Conservation (phyloP, 2,113 vertebrate genomes). For the Ahaetulla prasina region DNA sequence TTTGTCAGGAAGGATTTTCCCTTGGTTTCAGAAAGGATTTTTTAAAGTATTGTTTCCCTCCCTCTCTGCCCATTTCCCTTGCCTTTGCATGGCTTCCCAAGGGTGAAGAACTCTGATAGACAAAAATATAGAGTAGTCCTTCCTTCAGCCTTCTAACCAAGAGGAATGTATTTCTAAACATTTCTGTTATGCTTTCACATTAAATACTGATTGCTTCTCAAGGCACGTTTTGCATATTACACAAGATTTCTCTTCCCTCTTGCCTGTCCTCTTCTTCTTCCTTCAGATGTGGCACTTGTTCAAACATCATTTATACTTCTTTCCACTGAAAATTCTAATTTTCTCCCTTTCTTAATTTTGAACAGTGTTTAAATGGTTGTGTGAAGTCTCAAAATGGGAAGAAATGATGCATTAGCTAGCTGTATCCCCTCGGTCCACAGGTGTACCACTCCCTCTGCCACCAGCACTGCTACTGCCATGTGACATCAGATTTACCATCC, state of each 20-base stretch:
- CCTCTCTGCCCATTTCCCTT: not conserved
- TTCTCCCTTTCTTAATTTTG: not conserved
- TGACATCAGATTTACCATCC: not conserved
- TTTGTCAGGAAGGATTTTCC: constrained; percentile 33
- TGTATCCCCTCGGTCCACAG: not conserved
- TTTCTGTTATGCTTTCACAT: constrained; percentile 2
- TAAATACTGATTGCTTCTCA: not conserved
- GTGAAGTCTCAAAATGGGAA: not conserved
- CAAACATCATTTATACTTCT: not conserved
- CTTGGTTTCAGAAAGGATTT: constrained; percentile 5
- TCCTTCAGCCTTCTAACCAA: not conserved
- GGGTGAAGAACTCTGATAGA: not conserved
- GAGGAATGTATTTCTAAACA: constrained; percentile 30
- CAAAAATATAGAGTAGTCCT: not conserved
- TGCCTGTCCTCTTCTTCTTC: not conserved
- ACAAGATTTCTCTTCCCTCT: not conserved
- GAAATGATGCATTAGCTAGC: not conserved
- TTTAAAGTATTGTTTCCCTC: constrained; percentile 8
- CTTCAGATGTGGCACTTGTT: not conserved
- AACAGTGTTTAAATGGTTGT: not conserved
- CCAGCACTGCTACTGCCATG: not conserved
- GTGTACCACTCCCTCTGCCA: not conserved
- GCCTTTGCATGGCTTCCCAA: constrained; percentile 11
- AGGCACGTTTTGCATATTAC: not conserved
- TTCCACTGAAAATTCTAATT: not conserved